Percentiles rank a stretch among this genome's conserved stretches.
Evolutionary conservation across 2,888 invertebrate genomes (phyloP).

Genomic region (Lasioglossum marginatum): DNA sequence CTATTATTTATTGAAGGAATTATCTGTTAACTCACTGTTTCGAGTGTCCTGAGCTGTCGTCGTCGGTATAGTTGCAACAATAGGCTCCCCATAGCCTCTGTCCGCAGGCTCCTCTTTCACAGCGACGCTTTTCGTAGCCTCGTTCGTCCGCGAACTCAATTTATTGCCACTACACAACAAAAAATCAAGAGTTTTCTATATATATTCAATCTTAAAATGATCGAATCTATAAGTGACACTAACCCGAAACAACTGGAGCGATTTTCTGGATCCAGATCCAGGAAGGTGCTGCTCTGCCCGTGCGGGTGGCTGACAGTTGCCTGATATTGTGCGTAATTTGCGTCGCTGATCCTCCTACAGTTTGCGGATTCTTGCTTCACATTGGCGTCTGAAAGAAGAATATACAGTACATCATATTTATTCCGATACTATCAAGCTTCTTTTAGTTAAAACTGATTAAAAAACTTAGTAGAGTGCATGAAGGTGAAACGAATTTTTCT

Average conservation of each 20-base stretch:
- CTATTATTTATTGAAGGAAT: neutral
- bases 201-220: neutral
- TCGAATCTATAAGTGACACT: constrained; percentile 8
- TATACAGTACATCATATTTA: neutral
- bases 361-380: constrained; percentile 77
- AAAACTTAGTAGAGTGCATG: too few relatives aligned
- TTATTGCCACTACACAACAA: constrained; percentile 60
- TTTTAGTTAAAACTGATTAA: too few relatives aligned
- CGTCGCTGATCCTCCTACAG: constrained; percentile 70
- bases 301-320: constrained; percentile 65
- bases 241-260: constrained; percentile 75
- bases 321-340: constrained; percentile 70
- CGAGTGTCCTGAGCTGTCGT: constrained; percentile 71
- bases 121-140: constrained; percentile 73
- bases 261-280: constrained; percentile 74
- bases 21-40: constrained; percentile 67
- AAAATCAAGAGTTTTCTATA: neutral
- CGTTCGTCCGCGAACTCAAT: constrained; percentile 65
- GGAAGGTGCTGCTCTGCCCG: constrained; percentile 68
- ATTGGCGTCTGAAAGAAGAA: constrained; percentile 54
- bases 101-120: constrained; percentile 80
- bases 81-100: constrained; percentile 76
- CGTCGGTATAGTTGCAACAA: constrained; percentile 70
- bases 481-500: too few relatives aligned
- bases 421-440: too few relatives aligned